Evolutionary conservation across 1,140 invertebrate genomes (phyloP).

Genomic region (Megathymus violae): DNA sequence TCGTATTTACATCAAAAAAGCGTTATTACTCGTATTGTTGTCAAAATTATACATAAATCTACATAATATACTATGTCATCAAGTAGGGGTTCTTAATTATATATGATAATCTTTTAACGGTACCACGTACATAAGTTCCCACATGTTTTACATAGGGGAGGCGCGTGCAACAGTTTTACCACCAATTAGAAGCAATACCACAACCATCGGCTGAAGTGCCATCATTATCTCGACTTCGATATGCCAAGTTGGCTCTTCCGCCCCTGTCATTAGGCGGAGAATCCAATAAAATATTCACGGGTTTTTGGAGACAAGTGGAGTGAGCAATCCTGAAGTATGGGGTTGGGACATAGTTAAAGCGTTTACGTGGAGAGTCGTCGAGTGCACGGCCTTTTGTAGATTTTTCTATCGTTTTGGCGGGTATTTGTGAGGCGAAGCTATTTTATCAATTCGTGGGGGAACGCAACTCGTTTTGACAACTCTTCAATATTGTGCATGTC

Average conservation of each 20-base stretch:
- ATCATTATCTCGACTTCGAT: constrained; percentile 73
- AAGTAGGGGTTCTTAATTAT: background rate
- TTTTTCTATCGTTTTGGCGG: constrained; percentile 77
- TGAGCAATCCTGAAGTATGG: constrained; percentile 80
- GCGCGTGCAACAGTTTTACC: constrained; percentile 81
- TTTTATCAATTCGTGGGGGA: constrained; percentile 79
- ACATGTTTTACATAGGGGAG: constrained; percentile 64
- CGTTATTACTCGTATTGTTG: too few relatives aligned
- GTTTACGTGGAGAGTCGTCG: constrained; percentile 76
- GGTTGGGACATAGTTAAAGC: constrained; percentile 82
- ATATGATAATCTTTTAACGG: constrained; percentile 2
- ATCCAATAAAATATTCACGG: constrained; percentile 70
- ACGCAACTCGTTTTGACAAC: constrained; percentile 64
- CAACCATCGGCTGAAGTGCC: constrained; percentile 78
- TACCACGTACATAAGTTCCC: constrained; percentile 8
- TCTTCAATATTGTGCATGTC: constrained; percentile 36
- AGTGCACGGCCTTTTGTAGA: constrained; percentile 77
- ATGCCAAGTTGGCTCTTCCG: constrained; percentile 59
- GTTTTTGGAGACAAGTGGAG: constrained; percentile 82
- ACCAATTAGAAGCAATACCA: constrained; percentile 81
- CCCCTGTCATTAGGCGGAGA: constrained; percentile 60
- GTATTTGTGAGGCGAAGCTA: constrained; percentile 67
- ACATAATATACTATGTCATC: background rate
- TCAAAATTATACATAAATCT: background rate
- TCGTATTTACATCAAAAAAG: too few relatives aligned